Base-by-base conservation (phyloP, 2,888 invertebrate species). In the Drosophila flavopinicola region DNA sequence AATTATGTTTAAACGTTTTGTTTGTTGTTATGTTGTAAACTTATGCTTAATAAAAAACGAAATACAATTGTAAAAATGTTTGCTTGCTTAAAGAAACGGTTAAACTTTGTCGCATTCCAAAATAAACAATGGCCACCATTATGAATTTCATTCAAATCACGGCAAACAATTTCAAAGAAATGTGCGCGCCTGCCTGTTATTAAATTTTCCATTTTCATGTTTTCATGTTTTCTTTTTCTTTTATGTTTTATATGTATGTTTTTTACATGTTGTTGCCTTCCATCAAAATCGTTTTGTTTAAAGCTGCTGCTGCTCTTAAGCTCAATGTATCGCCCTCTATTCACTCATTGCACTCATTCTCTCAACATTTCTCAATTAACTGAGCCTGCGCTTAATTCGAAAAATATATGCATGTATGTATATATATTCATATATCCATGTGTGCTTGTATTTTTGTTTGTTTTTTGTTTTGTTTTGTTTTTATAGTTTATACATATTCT, bases 111-210 rank as follows among this genome's bases (percentile, higher is more conserved):
- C 69, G 78, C 85, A 87, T 87, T 87, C 71, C 76, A 83, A 65
- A 75, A 72, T 73, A 69, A 75, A 61, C 58, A 85, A 89, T 88
- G 88, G 88, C 89, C 90, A 89, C 89, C 87, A 90, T 88, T 86
- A 89, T 84, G 90, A 89, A 90, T 89, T 89, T 88, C 82, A 88
- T 88, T 90, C 88, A 85, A 89, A 90, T 88, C 88, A 89, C 88
- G 85, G 78, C 78, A 71, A 80, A 85, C 88, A 84, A 85, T 85
- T 88, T 88, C 85, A 85, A 82, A 72, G 88, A 80, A 80, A 87
- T 61, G 25, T 84, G 52, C 68, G 61, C 60, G 66, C 57, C 68
- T 64, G 63, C 68, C 49, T 75, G 58, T 68, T 59, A 39, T 64
- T 35, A 15, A 29, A 6, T 15, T 54, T 47, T 35, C 49, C 52